A percentile compares a stretch with the other conserved stretches of the same genome.
These are phyloP conservation scores for Tanytarsus gracilentus DNA, from an alignment of 2,888 invertebrate genomes.

Conservation along the genomic window DNA sequence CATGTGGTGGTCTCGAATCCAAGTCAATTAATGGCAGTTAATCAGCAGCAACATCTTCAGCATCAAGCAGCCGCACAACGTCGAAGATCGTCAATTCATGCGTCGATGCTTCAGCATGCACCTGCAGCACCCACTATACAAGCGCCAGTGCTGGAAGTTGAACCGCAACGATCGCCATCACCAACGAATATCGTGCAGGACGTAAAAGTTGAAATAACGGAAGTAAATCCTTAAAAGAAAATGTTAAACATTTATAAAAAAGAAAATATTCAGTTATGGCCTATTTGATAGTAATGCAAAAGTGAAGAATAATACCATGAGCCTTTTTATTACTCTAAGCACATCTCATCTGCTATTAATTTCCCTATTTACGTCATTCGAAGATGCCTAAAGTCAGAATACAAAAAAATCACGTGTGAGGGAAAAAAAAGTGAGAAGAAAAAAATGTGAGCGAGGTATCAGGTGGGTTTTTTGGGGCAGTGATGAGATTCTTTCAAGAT, in stretches of 20 bases:
- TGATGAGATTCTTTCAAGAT: no score
- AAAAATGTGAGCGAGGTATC: no score
- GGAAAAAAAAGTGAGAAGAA: no score
- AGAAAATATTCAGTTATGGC: not conserved
- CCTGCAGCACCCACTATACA: constrained; percentile 37
- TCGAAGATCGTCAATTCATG: constrained; percentile 21
- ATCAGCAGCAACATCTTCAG: constrained; percentile 20
- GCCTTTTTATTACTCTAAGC: no score
- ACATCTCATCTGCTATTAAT: no score
- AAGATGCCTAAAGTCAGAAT: no score
- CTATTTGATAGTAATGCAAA: not conserved
- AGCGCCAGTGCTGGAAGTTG: not conserved
- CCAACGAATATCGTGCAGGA: not conserved
- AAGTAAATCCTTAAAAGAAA: constrained; percentile 5
- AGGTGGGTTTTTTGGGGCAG: no score
- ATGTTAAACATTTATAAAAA: constrained; percentile 2
- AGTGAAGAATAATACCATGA: no score
- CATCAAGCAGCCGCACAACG: constrained; percentile 33
- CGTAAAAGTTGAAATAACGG: constrained; percentile 16
- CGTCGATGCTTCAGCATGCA: constrained; percentile 32
- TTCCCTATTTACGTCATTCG: no score
- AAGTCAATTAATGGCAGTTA: constrained; percentile 8
- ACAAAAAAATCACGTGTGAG: no score
- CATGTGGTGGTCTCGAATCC: constrained; percentile 17
- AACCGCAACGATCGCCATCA: not conserved